Conservation (phyloP, 2,113 vertebrate species). For the Alosa alosa region DNA sequence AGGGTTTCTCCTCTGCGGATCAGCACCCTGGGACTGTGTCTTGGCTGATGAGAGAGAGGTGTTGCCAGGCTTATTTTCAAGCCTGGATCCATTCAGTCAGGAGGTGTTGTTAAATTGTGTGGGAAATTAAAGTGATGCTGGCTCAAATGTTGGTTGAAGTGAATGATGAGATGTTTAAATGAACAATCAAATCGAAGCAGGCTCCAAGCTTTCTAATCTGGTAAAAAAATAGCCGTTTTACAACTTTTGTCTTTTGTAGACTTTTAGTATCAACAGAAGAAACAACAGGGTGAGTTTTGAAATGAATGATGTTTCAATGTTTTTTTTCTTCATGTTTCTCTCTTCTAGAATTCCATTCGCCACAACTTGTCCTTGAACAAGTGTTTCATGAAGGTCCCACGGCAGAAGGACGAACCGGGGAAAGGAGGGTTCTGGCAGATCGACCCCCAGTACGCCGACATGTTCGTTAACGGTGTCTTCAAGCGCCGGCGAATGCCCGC, state of each 20-base stretch:
- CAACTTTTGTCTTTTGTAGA: not conserved
- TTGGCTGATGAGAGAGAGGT: not conserved
- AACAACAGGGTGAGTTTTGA: not conserved
- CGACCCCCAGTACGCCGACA: conserved; percentile 79
- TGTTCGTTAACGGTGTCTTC: conserved; percentile 80
- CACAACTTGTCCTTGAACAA: conserved; percentile 93
- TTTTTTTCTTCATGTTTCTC: conserved; percentile 25
- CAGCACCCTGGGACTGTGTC: not conserved
- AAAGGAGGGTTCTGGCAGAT: conserved; percentile 90
- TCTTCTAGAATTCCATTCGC: conserved; percentile 85
- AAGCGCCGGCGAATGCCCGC: conserved; percentile 76
- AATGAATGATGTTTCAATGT: conserved; percentile 25
- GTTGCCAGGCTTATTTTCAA: not conserved
- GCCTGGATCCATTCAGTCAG: not conserved
- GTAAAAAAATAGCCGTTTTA: not conserved
- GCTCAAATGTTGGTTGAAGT: not conserved
- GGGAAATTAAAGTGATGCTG: not conserved
- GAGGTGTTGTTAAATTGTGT: not conserved
- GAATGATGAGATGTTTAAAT: not conserved
- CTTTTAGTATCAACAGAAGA: not conserved
- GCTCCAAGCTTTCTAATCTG: not conserved
- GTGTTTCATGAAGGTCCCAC: conserved; percentile 92
- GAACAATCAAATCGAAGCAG: not conserved
- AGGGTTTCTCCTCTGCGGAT: not conserved
- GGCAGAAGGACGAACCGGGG: conserved; percentile 88